These are phyloP conservation scores for Umimayanthus chanpuru DNA, from an alignment of 92 coral and sea anemone genomes.

Conservation along the genomic window DNA sequence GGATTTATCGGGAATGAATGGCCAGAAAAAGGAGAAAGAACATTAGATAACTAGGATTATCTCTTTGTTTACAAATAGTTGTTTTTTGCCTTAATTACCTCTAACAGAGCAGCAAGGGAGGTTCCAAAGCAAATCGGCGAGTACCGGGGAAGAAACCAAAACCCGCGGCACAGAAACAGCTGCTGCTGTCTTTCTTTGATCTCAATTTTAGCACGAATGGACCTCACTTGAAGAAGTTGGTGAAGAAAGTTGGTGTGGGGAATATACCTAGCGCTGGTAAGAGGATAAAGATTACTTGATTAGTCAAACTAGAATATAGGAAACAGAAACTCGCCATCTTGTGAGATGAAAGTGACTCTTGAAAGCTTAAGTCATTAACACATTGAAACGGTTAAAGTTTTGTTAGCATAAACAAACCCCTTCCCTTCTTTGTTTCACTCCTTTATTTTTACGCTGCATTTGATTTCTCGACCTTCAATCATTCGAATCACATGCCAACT, in stretches of 20 bases:
- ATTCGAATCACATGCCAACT: too few relatives aligned
- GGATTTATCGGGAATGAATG: too few relatives aligned
- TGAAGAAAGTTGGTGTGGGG: slow-evolving; percentile 9
- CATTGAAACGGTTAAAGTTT: too few relatives aligned
- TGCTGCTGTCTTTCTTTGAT: slow-evolving; percentile 16
- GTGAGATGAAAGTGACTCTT: background rate
- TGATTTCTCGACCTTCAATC: too few relatives aligned
- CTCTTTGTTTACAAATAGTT: background rate
- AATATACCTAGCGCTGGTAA: slow-evolving; percentile 23
- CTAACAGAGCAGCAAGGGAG: background rate
- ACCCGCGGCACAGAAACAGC: background rate
- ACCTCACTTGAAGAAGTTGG: slow-evolving; percentile 16
- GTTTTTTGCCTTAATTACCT: background rate
- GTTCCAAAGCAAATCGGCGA: background rate
- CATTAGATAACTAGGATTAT: too few relatives aligned
- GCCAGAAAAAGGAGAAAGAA: too few relatives aligned
- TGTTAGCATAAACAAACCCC: too few relatives aligned
- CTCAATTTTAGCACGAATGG: background rate
- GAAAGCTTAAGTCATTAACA: too few relatives aligned
- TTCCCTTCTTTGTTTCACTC: too few relatives aligned
- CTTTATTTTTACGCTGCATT: too few relatives aligned
- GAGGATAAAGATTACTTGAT: background rate
- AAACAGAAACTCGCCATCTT: background rate
- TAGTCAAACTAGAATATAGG: background rate
- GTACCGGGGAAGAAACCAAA: background rate